phyloP scores from a whole-genome alignment of 2,113 vertebrate genomes.

The Sardina pilchardus region DNA sequence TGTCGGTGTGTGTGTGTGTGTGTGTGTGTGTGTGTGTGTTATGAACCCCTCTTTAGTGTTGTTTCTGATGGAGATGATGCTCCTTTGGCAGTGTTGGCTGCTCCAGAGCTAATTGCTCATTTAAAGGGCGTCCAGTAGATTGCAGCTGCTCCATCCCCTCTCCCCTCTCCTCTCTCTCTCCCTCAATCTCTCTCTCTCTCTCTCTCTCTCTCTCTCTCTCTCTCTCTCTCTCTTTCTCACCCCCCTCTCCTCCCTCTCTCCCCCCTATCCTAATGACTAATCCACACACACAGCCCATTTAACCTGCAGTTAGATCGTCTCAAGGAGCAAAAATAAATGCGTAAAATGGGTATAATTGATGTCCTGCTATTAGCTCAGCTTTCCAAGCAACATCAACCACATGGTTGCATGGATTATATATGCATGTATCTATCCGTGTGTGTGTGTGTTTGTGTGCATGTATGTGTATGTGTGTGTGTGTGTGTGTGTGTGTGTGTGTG shows the following conservation, averaged over 20 bases:
- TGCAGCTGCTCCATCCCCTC: background rate
- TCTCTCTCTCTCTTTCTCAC: too few relatives aligned
- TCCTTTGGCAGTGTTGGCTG: background rate
- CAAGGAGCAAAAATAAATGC: too few relatives aligned
- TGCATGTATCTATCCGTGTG: background rate
- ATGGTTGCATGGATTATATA: background rate
- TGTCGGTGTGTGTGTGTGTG: background rate
- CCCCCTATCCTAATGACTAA: too few relatives aligned
- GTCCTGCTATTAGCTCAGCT: background rate
- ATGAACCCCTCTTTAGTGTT: background rate
- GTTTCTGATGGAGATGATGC: background rate
- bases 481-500: background rate
- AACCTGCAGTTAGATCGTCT: too few relatives aligned
- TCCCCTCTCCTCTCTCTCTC: too few relatives aligned
- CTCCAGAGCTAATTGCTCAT: background rate
- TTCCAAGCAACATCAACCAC: background rate
- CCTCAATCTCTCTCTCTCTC: too few relatives aligned
- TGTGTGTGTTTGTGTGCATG: background rate
- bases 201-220: too few relatives aligned
- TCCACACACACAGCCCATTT: too few relatives aligned
- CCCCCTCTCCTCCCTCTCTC: too few relatives aligned
- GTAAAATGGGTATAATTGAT: too few relatives aligned
- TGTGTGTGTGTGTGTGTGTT: background rate
- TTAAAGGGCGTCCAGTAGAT: background rate
- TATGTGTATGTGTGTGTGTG: background rate